phyloP scores from a whole-genome alignment of 2,113 vertebrate genomes.

The Toxotes chatareus region DNA sequence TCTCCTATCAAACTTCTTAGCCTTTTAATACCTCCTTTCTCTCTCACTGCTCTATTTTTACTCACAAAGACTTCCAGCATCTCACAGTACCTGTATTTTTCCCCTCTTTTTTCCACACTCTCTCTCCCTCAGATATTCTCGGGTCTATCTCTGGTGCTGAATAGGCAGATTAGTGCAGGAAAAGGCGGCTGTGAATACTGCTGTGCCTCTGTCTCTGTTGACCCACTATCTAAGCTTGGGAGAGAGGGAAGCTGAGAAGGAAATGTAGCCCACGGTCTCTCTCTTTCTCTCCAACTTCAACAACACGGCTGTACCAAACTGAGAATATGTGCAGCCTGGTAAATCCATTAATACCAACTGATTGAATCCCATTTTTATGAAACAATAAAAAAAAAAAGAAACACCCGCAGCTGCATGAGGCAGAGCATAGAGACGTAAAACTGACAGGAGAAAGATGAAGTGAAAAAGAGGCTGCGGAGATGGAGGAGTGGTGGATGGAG shows the following conservation, averaged over 20 bases:
- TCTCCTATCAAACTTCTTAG: constrained; percentile 14
- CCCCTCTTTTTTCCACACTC: background rate
- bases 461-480: background rate
- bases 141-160: constrained; percentile 49
- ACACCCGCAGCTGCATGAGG: constrained; percentile 19
- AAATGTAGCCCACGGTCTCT: constrained; percentile 26
- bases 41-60: constrained; percentile 41
- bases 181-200: constrained; percentile 43
- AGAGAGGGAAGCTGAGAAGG: constrained; percentile 22
- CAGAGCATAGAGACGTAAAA: background rate
- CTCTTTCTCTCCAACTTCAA: constrained; percentile 5
- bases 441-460: constrained; percentile 1
- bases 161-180: constrained; percentile 67
- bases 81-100: constrained; percentile 45
- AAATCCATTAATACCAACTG: constrained; percentile 38
- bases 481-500: constrained; percentile 3
- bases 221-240: constrained; percentile 49
- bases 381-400: constrained; percentile 19
- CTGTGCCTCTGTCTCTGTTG: constrained; percentile 45
- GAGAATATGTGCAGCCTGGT: constrained; percentile 17
- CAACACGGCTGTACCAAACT: constrained; percentile 8
- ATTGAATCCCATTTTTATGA: constrained; percentile 27
- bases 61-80: constrained; percentile 45
- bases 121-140: constrained; percentile 2
- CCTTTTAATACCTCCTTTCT: constrained; percentile 44